Percentiles rank a stretch among this genome's conserved stretches.
Evolutionary conservation across 92 coral and sea anemone genomes (phyloP).

Genomic region (Porites lobata): DNA sequence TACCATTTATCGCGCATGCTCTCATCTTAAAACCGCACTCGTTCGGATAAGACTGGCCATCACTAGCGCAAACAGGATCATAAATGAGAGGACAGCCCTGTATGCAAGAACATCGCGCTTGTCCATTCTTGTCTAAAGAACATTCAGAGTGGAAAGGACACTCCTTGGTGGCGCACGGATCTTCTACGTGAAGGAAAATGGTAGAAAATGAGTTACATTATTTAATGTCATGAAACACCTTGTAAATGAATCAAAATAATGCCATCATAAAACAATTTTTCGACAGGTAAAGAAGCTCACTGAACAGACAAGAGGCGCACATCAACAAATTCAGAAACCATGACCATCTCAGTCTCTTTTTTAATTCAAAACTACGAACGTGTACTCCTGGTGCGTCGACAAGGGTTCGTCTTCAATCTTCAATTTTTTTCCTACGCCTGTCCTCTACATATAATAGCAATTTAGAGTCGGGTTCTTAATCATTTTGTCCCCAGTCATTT

Average conservation of each 20-base stretch:
- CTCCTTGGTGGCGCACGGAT: conserved; percentile 72
- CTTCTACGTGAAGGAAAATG: conserved; percentile 39
- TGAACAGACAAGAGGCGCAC: no score
- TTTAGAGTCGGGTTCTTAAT: no score
- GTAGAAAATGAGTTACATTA: background rate
- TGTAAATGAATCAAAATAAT: background rate
- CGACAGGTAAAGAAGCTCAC: no score
- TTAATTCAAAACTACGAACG: no score
- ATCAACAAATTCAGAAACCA: no score
- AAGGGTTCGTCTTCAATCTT: no score
- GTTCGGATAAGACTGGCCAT: conserved; percentile 84
- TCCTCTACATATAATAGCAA: no score
- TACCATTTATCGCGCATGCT: conserved; percentile 76
- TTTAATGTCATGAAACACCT: background rate
- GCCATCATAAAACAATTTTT: no score
- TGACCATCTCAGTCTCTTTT: no score
- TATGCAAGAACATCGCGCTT: conserved; percentile 83
- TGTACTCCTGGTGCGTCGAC: no score
- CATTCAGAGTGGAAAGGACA: conserved; percentile 83
- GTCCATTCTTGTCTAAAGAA: conserved; percentile 51
- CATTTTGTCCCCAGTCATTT: no score
- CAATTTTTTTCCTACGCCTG: no score
- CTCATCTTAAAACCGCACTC: conserved; percentile 78
- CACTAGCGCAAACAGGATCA: conserved; percentile 89
- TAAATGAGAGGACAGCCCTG: conserved; percentile 66